Conservation (phyloP, 2,113 vertebrate species). For the Ornithorhynchus anatinus region DNA sequence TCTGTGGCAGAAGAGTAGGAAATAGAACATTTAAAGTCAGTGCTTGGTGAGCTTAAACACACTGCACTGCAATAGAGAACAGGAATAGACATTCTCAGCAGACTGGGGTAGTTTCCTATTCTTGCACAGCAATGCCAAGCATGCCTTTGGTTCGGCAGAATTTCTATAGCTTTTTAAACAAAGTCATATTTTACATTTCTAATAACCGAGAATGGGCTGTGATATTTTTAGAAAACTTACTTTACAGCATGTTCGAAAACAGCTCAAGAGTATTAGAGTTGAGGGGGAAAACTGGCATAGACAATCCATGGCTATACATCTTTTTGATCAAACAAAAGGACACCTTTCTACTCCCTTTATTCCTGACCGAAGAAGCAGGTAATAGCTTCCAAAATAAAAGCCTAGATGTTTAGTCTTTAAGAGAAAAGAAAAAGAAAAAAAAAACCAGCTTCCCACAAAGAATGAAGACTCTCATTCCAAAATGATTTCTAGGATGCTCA, state of each 20-base stretch:
- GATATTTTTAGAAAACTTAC: slow-evolving; percentile 16
- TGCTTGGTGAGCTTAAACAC: not conserved
- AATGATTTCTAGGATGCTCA: not conserved
- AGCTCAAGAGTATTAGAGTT: too few species aligned
- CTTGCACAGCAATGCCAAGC: not conserved
- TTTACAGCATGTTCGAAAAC: slow-evolving; percentile 5
- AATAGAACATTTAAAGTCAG: not conserved
- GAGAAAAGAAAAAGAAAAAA: not conserved
- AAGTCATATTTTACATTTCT: slow-evolving; percentile 1
- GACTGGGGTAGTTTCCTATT: not conserved
- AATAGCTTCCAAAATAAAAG: not conserved
- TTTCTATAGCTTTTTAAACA: slow-evolving; percentile 1
- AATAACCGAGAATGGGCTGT: not conserved
- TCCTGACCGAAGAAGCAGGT: not conserved
- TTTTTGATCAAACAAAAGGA: too few species aligned
- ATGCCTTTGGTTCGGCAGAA: not conserved
- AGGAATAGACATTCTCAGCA: not conserved
- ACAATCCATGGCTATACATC: too few species aligned
- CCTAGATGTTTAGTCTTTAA: not conserved
- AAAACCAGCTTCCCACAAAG: not conserved
- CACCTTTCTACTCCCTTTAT: not conserved
- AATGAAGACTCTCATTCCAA: not conserved
- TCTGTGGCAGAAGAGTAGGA: not conserved
- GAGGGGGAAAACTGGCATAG: too few species aligned
- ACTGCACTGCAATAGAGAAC: not conserved